Evolutionary conservation across 2,888 invertebrate genomes (phyloP), one percentile per base, ranked within the genome.

Genomic region (Stegophylla sp.): DNA sequence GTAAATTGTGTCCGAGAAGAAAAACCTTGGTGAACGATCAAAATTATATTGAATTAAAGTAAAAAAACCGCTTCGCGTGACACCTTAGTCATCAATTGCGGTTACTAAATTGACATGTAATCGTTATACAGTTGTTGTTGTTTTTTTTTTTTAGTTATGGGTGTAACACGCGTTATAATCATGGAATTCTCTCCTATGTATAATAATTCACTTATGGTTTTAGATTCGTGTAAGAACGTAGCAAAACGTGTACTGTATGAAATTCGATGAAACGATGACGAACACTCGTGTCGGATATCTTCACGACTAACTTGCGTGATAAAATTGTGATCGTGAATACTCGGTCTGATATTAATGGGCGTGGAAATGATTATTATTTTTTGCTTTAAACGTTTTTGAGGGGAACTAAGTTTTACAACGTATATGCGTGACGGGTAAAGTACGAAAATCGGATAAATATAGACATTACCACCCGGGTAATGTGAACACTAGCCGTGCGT

Each of bases 111-210:
- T 56, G 17, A 5, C 10, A 71, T 72, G 41, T 56, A 56, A 71
- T 56, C 71, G 45, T 26, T 9, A 67, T 7, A 23, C 1, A 17
- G 15, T 56, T 34, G 15, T 41, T 41, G 34, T 53, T n/a, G n/a
- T n/a, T n/a, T n/a, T n/a, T n/a, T n/a, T n/a, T n/a, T n/a, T 41
- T 53, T 0, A 15, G 17, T 26, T 72, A 56, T 72, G 26, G 23
- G 72, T 56, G 43, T 26, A 72, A 72, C n/a, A n/a, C n/a, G n/a
- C 56, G 5, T 41, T 59, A 2, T 43, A 59, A 72, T n/a, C n/a
- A n/a, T 26, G 7, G 56, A 72, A 72, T 59, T 26, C 0, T 17
- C 41, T 43, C 10, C 41, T 43, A 43, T 1, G 5, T 43, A 43
- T 1, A n/a, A 66, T 61, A 1, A 34, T 7, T 43, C 34, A 43